Evolutionary conservation across 2,797 vertebrate species (phyloP).

Genomic region (Sarcoramphus papa): DNA sequence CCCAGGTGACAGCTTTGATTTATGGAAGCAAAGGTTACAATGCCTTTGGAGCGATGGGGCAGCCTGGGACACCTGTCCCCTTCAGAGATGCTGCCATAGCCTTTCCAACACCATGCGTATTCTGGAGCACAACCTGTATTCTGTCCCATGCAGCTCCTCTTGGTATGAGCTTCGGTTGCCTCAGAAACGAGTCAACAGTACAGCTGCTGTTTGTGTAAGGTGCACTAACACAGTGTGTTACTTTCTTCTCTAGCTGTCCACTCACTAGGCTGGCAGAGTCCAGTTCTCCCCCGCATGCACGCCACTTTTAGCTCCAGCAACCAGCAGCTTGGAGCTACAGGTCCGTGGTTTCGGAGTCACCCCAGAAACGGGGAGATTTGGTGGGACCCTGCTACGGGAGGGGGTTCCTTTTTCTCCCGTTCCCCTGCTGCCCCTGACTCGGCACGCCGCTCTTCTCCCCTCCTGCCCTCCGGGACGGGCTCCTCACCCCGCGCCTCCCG

Average conservation of each 20-base stretch:
- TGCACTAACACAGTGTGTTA: neutral
- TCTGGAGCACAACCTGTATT: neutral
- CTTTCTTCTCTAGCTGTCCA: neutral
- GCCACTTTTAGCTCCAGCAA: neutral
- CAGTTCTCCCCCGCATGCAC: neutral
- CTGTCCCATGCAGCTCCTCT: neutral
- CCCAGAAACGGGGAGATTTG: neutral
- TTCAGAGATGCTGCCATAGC: neutral
- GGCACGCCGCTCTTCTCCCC: neutral
- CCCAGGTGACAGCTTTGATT: neutral
- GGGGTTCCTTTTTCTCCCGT: neutral
- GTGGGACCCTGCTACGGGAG: neutral
- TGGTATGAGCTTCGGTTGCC: neutral
- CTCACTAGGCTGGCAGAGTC: neutral
- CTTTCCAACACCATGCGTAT: neutral
- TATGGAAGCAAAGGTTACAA: neutral
- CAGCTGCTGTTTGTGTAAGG: neutral
- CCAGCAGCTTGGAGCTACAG: neutral
- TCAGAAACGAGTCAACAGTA: neutral
- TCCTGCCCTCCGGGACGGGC: neutral
- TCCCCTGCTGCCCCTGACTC: neutral
- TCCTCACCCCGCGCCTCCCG: neutral
- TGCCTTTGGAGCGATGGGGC: neutral
- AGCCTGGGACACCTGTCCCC: neutral
- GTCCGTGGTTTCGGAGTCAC: neutral